Conservation (phyloP, 2,797 vertebrate species). For the Dromococcyx pavoninus region DNA sequence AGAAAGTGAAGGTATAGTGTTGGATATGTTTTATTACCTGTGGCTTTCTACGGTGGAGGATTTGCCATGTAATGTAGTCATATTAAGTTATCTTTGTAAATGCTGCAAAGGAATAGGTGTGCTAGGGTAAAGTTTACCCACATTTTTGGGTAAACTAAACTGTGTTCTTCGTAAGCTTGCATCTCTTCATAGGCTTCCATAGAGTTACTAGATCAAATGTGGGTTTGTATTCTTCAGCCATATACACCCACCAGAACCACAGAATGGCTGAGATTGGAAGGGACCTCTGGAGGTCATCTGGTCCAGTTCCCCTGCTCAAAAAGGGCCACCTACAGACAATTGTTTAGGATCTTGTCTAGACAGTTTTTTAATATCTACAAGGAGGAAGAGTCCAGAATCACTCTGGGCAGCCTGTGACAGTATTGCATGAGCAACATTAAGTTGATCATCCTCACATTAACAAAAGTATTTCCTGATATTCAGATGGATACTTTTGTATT, state of each 20-base stretch:
- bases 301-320: too few species aligned
- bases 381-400: too few species aligned
- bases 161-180: neutral
- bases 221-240: neutral
- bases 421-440: too few species aligned
- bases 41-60: neutral
- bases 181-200: neutral
- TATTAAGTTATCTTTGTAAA: neutral
- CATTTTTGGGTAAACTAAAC: neutral
- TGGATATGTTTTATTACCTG: neutral
- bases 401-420: too few species aligned
- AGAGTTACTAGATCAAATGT: neutral
- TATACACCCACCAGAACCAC: neutral
- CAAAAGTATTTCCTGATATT: neutral
- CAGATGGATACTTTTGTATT: neutral
- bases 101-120: neutral
- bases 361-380: too few species aligned
- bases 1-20: neutral
- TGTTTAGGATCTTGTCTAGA: too few species aligned
- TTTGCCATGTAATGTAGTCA: neutral
- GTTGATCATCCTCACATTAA: neutral
- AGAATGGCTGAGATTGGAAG: neutral
- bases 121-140: neutral
- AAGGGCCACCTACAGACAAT: too few species aligned
- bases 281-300: neutral